Conservation (phyloP, 2,113 vertebrate genomes). For the Lasiurus borealis region DNA sequence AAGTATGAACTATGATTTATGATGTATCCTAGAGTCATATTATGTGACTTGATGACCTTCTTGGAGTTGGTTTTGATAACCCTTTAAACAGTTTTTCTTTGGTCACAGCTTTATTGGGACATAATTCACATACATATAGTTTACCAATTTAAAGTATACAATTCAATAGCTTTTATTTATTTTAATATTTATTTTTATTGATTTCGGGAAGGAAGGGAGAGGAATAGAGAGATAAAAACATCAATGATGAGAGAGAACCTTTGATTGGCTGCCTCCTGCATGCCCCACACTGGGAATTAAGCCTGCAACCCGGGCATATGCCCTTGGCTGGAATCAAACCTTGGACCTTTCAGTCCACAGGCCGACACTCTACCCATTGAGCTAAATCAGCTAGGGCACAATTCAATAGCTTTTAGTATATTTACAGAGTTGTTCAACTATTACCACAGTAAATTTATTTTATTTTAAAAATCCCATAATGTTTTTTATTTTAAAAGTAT, state of each 20-base stretch:
- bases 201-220: too few species aligned
- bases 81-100: conserved; percentile 2
- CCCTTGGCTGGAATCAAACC: too few species aligned
- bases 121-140: not conserved
- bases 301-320: too few species aligned
- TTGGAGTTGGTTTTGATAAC: not conserved
- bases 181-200: too few species aligned
- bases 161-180: not conserved
- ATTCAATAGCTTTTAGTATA: not conserved
- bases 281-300: too few species aligned
- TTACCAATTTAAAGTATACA: not conserved
- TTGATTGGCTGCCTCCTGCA: too few species aligned
- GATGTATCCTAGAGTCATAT: not conserved
- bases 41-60: conserved; percentile 20
- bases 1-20: not conserved
- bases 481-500: not conserved
- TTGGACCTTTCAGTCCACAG: too few species aligned
- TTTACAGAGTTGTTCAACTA: not conserved
- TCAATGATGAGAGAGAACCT: too few species aligned
- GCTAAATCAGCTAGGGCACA: too few species aligned
- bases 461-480: not conserved
- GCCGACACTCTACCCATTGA: too few species aligned
- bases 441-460: not conserved
- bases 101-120: not conserved
- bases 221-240: too few species aligned